Evolutionary conservation across 2,888 invertebrate species (phyloP).

Genomic region (Chloroclystis v-ata): DNA sequence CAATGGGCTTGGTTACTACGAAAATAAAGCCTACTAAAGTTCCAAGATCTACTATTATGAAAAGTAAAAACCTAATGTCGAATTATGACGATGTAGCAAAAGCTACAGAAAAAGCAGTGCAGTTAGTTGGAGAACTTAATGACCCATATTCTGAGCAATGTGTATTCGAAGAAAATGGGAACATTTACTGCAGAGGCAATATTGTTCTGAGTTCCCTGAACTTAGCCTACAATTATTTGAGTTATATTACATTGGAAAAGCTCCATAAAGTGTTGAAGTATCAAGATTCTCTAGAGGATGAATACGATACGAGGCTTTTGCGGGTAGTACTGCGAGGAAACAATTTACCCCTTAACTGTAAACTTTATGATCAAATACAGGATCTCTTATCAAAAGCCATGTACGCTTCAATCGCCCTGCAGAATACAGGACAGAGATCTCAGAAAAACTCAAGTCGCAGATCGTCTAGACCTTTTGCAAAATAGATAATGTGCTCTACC

Average conservation of each 20-base stretch:
- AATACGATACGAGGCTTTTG: constrained; percentile 37
- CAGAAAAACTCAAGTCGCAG: too few species aligned
- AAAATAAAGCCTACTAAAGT: too few species aligned
- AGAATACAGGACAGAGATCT: too few species aligned
- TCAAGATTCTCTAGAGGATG: constrained; percentile 31
- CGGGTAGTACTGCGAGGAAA: constrained; percentile 48
- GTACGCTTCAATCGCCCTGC: too few species aligned
- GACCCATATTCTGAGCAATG: constrained; percentile 35
- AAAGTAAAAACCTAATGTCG: not conserved
- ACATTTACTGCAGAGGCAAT: constrained; percentile 41
- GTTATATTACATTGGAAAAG: constrained; percentile 32
- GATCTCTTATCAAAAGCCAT: too few species aligned
- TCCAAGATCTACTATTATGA: not conserved
- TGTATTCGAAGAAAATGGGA: constrained; percentile 25
- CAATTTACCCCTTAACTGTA: constrained; percentile 35
- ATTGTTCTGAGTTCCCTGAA: constrained; percentile 46
- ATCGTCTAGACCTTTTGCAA: too few species aligned
- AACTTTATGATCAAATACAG: too few species aligned
- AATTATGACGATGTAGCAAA: constrained; percentile 24
- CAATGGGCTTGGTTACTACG: too few species aligned
- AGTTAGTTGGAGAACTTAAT: constrained; percentile 33
- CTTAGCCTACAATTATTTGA: constrained; percentile 46
- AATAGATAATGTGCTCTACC: too few species aligned
- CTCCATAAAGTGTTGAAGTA: constrained; percentile 41
- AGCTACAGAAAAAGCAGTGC: constrained; percentile 22